A percentile compares a stretch with the other conserved stretches of the same genome.
phyloP scores from a whole-genome alignment of 2,113 vertebrate species.

The Panthera leo region DNA sequence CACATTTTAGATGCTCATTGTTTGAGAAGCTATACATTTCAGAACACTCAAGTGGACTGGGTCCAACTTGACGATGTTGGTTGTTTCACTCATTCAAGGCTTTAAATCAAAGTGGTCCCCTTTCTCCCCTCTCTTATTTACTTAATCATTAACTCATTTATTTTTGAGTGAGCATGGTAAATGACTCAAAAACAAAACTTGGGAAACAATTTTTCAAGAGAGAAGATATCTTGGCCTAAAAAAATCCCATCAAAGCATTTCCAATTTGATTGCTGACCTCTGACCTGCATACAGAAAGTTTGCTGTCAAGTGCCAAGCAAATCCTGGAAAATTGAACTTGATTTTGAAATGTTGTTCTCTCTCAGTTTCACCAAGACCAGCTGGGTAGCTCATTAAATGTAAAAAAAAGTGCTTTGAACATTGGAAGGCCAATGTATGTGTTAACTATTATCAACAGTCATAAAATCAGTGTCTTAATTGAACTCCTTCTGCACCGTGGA shows the following conservation, averaged over 20 bases:
- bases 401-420: constrained; percentile 36
- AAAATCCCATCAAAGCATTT: not conserved
- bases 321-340: constrained; percentile 10
- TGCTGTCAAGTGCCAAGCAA: constrained; percentile 3
- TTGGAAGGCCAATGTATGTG: not conserved
- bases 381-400: not conserved
- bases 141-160: not conserved
- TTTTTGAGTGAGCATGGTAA: constrained; percentile 22
- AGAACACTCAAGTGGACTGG: not conserved
- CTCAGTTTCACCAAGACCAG: not conserved
- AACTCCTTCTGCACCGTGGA: not conserved
- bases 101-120: not conserved
- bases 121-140: not conserved
- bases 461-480: not conserved
- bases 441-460: not conserved
- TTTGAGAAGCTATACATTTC: constrained; percentile 18
- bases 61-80: not conserved
- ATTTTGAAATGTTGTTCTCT: not conserved
- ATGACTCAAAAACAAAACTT: not conserved
- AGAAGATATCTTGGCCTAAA: not conserved
- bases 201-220: not conserved
- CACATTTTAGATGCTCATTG: not conserved
- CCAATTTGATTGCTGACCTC: not conserved
- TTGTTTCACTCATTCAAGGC: not conserved
- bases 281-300: not conserved